Percentiles rank a stretch among this genome's conserved stretches.
phyloP scores from a whole-genome alignment of 2,888 invertebrate species.

The Seira musarum region DNA sequence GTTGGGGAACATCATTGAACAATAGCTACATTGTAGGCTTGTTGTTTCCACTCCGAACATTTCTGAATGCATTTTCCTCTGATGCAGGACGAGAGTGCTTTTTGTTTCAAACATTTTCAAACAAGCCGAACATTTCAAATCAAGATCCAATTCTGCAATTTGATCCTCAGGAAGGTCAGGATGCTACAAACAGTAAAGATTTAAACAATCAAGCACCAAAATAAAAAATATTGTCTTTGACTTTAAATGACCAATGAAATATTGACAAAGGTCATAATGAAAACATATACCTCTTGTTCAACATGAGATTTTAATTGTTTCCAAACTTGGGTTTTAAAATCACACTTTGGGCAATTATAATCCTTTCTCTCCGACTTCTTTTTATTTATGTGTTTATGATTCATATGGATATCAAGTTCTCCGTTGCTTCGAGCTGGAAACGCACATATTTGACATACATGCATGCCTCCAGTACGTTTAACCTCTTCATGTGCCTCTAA shows the following conservation, averaged over 20 bases:
- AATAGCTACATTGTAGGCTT: neutral
- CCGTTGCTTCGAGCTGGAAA: neutral
- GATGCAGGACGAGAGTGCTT: neutral
- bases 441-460: neutral
- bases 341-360: neutral
- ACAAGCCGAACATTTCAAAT: neutral
- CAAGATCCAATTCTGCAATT: neutral
- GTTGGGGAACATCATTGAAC: neutral
- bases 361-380: neutral
- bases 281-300: neutral
- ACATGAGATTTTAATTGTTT: neutral
- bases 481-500: neutral
- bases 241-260: no score
- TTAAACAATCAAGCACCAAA: neutral
- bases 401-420: neutral
- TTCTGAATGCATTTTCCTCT: conserved; percentile 17
- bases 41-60: neutral
- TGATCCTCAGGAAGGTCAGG: neutral
- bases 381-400: neutral
- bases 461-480: neutral
- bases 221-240: neutral
- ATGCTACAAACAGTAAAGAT: neutral
- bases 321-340: neutral
- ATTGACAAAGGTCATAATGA: neutral
- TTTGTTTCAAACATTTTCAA: neutral